Evolutionary conservation across 1,140 invertebrate species (phyloP).

Genomic region (Pristionchus pacificus): DNA sequence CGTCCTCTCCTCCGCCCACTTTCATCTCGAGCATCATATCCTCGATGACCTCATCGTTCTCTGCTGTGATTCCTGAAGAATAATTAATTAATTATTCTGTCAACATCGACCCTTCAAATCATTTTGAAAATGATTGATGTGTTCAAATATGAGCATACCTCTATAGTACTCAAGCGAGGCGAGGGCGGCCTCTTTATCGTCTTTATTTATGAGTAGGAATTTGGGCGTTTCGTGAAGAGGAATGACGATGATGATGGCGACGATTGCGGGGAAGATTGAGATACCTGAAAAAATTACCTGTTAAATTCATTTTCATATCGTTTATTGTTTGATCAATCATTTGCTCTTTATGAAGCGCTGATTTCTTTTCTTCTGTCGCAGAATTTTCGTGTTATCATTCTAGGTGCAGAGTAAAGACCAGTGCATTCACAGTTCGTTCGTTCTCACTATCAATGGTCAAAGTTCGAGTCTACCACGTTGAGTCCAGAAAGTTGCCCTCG

Average conservation of each 20-base stretch:
- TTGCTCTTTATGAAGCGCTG: too few relatives aligned
- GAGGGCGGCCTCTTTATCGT: slow-evolving; percentile 39
- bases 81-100: background rate
- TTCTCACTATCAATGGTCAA: too few relatives aligned
- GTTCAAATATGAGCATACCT: slow-evolving; percentile 20
- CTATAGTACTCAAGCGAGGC: slow-evolving; percentile 39
- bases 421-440: too few relatives aligned
- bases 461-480: too few relatives aligned
- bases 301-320: too few relatives aligned
- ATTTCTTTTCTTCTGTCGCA: too few relatives aligned
- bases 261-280: slow-evolving; percentile 35
- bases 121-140: too few relatives aligned
- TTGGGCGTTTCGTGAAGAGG: slow-evolving; percentile 47
- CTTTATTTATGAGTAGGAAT: slow-evolving; percentile 40
- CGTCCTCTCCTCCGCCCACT: slow-evolving; percentile 2
- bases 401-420: too few relatives aligned
- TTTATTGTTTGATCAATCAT: too few relatives aligned
- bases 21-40: slow-evolving; percentile 48
- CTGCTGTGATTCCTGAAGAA: background rate
- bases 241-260: slow-evolving; percentile 42
- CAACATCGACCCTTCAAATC: background rate
- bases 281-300: too few relatives aligned
- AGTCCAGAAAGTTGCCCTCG: too few relatives aligned
- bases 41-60: slow-evolving; percentile 32
- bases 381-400: too few relatives aligned